Evolutionary conservation across 2,888 invertebrate species (phyloP), one percentile per base, ranked within the genome.

Genomic region (Orchesellides sinensis): DNA sequence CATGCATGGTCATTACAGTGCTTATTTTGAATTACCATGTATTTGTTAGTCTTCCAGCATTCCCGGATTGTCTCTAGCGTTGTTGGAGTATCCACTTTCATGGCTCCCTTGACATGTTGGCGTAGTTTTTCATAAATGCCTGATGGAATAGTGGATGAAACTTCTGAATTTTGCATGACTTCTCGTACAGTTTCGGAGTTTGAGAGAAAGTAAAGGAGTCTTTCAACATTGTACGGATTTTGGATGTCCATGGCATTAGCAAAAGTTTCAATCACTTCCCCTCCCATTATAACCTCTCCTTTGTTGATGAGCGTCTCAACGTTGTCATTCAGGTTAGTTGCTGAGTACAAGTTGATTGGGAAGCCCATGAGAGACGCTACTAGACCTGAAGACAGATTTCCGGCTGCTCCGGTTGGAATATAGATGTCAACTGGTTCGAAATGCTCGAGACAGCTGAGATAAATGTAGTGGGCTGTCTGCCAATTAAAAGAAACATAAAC

Each of bases 241-340:
- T 90, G 89, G 79, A 91, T 91, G 85, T 91, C 91, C 91, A 91
- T 91, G 0, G 91, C 90, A 19, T 90, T 89, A 2, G 91, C 90
- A 10, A 90, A 87, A 0, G 91, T 90, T 4, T 83, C 84, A 3
- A 85, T 83, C 0, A 90, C 89, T 56, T 81, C 29, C 0, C 89
- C 85, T n/a, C 88, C 83, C 12, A 84, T 59, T 23, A 88, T 87
- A 66, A 89, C 89, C 54, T 89, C 89, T 8, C 90, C 90, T 17
- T 84, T 83, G 25, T 85, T 85, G 21, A 91, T 65, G 1, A 90
- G 88, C 19, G 89, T 86, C 17, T 89, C 88, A 35, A 91, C 89
- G 54, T 89, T 89, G 81, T 91, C 90, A 86, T 91, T 91, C 27
- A 87, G 87, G 83, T 90, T 91, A 21, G 90, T 90, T 3, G 90